Percentiles rank a stretch among this genome's conserved stretches.
Evolutionary conservation across 2,888 invertebrate species (phyloP).

Genomic region (Dryococelus australis): DNA sequence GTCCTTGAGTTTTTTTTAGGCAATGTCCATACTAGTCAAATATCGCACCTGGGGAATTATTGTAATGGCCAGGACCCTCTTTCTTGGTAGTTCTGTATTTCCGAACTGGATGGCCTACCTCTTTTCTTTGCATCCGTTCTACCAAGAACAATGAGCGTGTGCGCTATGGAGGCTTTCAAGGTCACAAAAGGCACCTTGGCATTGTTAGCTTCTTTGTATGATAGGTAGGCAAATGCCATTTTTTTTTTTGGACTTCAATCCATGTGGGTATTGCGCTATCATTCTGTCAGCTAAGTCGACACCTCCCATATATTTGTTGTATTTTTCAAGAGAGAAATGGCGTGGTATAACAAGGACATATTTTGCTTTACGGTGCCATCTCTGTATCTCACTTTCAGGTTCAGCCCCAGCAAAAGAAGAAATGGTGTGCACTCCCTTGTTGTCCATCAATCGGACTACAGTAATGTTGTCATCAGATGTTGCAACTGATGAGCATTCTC

Average conservation of each 20-base stretch:
- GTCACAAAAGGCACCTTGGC: neutral
- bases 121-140: neutral
- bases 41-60: neutral
- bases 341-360: neutral
- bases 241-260: slow-evolving; percentile 22
- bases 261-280: slow-evolving; percentile 29
- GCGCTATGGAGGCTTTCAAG: neutral
- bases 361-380: slow-evolving; percentile 26
- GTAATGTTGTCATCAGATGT: slow-evolving; percentile 24
- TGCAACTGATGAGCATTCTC: neutral
- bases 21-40: slow-evolving; percentile 30
- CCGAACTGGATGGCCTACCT: slow-evolving; percentile 23
- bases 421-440: slow-evolving; percentile 24
- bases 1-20: slow-evolving; percentile 22
- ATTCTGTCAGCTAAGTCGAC: slow-evolving; percentile 35
- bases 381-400: neutral
- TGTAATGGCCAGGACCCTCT: neutral
- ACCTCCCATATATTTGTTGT: slow-evolving; percentile 38
- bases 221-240: slow-evolving; percentile 30
- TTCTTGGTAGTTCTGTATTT: slow-evolving; percentile 12
- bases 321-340: slow-evolving; percentile 26
- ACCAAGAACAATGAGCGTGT: neutral
- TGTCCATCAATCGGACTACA: slow-evolving; percentile 38
- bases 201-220: slow-evolving; percentile 22
- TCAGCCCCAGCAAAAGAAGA: slow-evolving; percentile 29